Evolutionary conservation across 1,140 invertebrate species (phyloP), one percentile per base, ranked within the genome.

Genomic region (Maconellicoccus hirsutus): DNA sequence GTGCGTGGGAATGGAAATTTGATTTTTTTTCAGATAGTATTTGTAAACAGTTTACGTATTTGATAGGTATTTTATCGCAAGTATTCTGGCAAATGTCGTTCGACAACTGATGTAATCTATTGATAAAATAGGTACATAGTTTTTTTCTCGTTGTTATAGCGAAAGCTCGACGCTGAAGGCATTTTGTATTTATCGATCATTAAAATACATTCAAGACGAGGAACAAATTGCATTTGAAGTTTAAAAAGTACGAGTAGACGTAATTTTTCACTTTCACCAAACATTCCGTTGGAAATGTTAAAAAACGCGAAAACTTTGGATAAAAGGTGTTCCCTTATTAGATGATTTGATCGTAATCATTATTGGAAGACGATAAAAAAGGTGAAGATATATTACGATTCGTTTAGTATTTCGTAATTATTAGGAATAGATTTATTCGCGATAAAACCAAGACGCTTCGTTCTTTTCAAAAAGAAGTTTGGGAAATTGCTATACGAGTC

Each of bases 201-300:
- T 52, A 52, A 52, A 52, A 52, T 52, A 52, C 42, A 16, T 52
- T 52, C 42, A 52, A 3, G n/a, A 52, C 42, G 42, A 19, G n/a
- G n/a, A 52, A 52, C 10, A 52, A 52, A 52, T 52, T 52, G n/a
- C 42, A 16, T 52, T 16, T 52, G 16, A 52, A 52, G 6, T 52
- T 16, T 52, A 8, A 52, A 52, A 52, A 52, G 42, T 52, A 16
- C 42, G n/a, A 52, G n/a, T 19, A 19, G n/a, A 52, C 2, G 42
- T 52, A 52, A 52, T 52, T 52, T 52, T 52, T 52, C 42, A 52
- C 42, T 52, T 52, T 52, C 42, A 52, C 42, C 3, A 52, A 52
- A 16, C 42, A 16, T 52, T 19, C 6, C 42, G 6, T 52, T 19
- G 42, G 16, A 52, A 19, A 52, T 52, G 42, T 6, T 52, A 16